Evolutionary conservation across 2,113 vertebrate species (phyloP).

Genomic region (Leptodactylus fuscus): DNA sequence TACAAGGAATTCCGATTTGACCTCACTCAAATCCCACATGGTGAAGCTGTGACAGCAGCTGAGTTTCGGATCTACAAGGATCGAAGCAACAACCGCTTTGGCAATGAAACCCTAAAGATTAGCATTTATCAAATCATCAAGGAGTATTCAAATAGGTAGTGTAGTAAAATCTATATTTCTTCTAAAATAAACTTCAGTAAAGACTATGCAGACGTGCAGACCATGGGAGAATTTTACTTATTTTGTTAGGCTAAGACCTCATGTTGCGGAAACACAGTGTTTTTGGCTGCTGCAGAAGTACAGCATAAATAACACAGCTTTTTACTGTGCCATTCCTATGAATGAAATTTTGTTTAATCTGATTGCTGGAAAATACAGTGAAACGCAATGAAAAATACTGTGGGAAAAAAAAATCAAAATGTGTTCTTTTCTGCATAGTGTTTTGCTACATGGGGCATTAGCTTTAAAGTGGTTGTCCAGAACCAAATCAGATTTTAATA

Average conservation of each 20-base stretch:
- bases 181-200: not conserved
- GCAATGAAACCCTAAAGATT: conserved; percentile 93
- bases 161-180: not conserved
- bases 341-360: too few species aligned
- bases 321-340: too few species aligned
- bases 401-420: too few species aligned
- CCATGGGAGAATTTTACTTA: not conserved
- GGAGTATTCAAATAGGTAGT: conserved; percentile 91
- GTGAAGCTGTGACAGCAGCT: conserved; percentile 94
- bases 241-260: not conserved
- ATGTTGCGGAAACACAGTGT: too few species aligned
- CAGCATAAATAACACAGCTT: too few species aligned
- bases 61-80: conserved; percentile 99
- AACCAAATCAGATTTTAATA: too few species aligned
- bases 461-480: too few species aligned
- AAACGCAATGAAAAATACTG: too few species aligned
- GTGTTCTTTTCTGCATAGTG: too few species aligned
- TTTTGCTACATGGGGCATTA: too few species aligned
- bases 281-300: too few species aligned
- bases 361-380: too few species aligned
- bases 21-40: conserved; percentile 94
- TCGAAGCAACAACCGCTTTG: conserved; percentile 85
- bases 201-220: not conserved
- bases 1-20: conserved; percentile 98
- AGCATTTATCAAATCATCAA: conserved; percentile 96